Evolutionary conservation across 2,113 vertebrate species (phyloP).

Genomic region (Thymallus thymallus): DNA sequence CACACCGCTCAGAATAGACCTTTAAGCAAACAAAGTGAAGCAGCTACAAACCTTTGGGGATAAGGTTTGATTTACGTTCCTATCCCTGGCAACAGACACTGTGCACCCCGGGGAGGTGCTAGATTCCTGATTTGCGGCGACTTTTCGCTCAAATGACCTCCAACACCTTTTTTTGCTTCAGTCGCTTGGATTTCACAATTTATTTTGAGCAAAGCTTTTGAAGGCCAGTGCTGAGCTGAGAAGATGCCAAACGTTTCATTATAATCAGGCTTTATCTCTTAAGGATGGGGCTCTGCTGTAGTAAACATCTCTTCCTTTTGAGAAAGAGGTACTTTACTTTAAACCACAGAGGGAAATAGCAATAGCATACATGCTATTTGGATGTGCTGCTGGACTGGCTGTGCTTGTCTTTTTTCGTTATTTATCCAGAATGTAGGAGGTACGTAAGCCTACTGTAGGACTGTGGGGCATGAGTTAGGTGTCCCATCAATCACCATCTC

Average conservation of each 20-base stretch:
- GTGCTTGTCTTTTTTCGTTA: background rate
- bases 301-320: background rate
- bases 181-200: background rate
- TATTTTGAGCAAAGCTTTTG: background rate
- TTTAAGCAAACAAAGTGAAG: slow-evolving; percentile 65
- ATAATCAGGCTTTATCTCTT: slow-evolving; percentile 1
- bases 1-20: slow-evolving; percentile 66
- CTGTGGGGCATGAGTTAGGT: background rate
- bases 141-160: slow-evolving; percentile 12
- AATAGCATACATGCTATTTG: background rate
- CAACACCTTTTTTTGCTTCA: background rate
- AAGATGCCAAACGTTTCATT: slow-evolving; percentile 3
- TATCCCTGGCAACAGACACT: slow-evolving; percentile 26
- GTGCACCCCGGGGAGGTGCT: slow-evolving; percentile 13
- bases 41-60: slow-evolving; percentile 47
- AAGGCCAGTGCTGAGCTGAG: slow-evolving; percentile 5
- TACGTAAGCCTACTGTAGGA: background rate
- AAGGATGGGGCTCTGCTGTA: background rate
- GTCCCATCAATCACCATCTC: background rate
- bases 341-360: background rate
- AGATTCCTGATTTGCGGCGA: slow-evolving; percentile 48
- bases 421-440: background rate
- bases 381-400: background rate
- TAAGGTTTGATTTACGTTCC: slow-evolving; percentile 59
- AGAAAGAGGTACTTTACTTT: background rate